A percentile compares a stretch with the other conserved stretches of the same genome.
These are phyloP conservation scores for Leptinotarsa juncta DNA, from an alignment of 2,888 invertebrate species.

Conservation along the genomic window DNA sequence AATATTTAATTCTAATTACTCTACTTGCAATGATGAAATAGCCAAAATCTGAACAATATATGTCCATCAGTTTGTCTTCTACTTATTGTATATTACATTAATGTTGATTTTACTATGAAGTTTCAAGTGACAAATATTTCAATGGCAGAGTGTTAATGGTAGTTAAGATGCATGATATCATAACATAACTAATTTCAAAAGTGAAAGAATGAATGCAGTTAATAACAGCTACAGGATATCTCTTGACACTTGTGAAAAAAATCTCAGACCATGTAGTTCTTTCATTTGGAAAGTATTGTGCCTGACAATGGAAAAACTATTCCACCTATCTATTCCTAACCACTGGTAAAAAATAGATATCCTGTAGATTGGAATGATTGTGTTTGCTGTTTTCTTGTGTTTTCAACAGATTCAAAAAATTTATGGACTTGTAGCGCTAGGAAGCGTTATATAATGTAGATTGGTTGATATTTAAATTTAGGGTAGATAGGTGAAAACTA, in stretches of 20 bases:
- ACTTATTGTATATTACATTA: too few species aligned
- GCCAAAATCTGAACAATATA: constrained; percentile 3
- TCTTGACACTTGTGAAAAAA: background rate
- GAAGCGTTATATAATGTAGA: constrained; percentile 17
- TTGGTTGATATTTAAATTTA: constrained; percentile 23
- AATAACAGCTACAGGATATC: constrained; percentile 18
- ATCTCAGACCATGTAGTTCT: constrained; percentile 6
- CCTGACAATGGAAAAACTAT: background rate
- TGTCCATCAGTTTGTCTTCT: too few species aligned
- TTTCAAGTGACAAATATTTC: background rate
- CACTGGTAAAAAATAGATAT: constrained; percentile 10
- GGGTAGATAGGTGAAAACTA: constrained; percentile 24
- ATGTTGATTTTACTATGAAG: background rate
- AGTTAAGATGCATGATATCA: constrained; percentile 11
- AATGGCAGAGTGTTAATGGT: constrained; percentile 17
- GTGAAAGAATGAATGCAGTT: background rate
- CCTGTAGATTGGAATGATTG: constrained; percentile 16
- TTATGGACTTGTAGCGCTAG: constrained; percentile 8
- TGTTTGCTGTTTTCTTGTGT: constrained; percentile 16
- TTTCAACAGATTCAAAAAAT: constrained; percentile 5
- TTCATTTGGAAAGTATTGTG: constrained; percentile 2
- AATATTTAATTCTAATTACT: too few species aligned
- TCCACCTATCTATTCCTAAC: constrained; percentile 16
- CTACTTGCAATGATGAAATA: background rate
- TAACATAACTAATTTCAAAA: constrained; percentile 6